Conservation (phyloP, 2,888 invertebrate species). For the Diplazon laetatorius region DNA sequence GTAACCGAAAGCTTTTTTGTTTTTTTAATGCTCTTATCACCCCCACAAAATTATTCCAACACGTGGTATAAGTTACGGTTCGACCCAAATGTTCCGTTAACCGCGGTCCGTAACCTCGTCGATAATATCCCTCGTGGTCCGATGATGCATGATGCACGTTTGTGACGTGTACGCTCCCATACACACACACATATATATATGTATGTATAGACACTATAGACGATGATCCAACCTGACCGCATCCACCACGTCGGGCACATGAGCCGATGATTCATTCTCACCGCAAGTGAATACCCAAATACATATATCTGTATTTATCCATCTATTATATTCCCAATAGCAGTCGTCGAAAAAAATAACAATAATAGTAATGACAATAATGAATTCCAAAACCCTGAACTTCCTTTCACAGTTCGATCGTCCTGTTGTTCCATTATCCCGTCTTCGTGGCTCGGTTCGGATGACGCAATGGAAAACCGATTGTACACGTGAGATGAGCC, state of each 20-base stretch:
- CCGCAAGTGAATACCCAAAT: too few species aligned
- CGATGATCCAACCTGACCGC: slow-evolving; percentile 15
- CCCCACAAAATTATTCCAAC: background rate
- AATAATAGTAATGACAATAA: too few species aligned
- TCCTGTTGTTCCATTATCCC: background rate
- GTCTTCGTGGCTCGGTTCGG: too few species aligned
- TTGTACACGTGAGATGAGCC: too few species aligned
- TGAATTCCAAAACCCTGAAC: slow-evolving; percentile 9
- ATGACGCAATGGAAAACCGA: too few species aligned
- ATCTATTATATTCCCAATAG: background rate
- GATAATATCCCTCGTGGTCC: background rate
- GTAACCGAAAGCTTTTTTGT: background rate
- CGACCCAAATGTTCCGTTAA: slow-evolving; percentile 26
- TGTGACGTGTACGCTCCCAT: too few species aligned
- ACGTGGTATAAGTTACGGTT: background rate
- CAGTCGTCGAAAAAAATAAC: slow-evolving; percentile 6
- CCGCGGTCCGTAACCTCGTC: slow-evolving; percentile 27
- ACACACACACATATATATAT: too few species aligned
- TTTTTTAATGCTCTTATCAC: background rate
- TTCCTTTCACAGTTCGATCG: slow-evolving; percentile 5
- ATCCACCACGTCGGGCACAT: background rate
- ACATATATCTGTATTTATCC: too few species aligned
- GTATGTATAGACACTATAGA: too few species aligned
- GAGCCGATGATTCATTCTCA: slow-evolving; percentile 9
- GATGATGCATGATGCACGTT: background rate